Evolutionary conservation across 2,888 invertebrate genomes (phyloP), one percentile per base, ranked within the genome.

Genomic region (Yponomeuta cagnagella): DNA sequence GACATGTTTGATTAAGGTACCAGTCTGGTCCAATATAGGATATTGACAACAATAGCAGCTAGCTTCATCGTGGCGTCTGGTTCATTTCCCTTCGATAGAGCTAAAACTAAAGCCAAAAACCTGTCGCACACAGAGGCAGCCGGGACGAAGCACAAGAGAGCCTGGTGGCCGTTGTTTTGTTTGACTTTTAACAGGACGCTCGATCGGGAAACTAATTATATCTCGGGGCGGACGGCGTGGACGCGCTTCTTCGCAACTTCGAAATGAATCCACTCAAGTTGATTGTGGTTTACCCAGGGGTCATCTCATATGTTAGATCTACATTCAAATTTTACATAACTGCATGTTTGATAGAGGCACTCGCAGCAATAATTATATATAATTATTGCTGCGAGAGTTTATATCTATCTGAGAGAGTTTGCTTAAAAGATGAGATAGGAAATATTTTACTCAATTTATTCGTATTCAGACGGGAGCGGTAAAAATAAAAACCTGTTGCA

Each of bases 201-300:
- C 76, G 77, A 74, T 82, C 83, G 83, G 80, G 79, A 79, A 86
- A 88, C 87, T 89, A 90, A 90, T 89, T 90, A 86, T 83, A 83
- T 84, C 89, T 86, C 81, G 78, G 77, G 88, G 89, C 89, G 77
- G 77, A 75, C 79, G 68, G 72, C 72, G 70, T 70, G 71, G 74
- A 74, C 76, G 78, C 82, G 78, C 82, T 82, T 84, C 85, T 85
- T 83, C 79, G 30, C 75, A 86, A 86, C 85, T 86, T 82, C 73
- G 78, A 80, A 82, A 83, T 85, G 80, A 83, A 82, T 80, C 81
- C 48, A 67, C 69, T 68, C 71, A 69, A 76, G 78, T 77, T 77
- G 74, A 79, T 74, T 78, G 80, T 75, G 79, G 77, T 75, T 71
- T 73, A 74, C 75, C 75, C 74, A 74, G 75, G 72, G 76, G 76